Evolutionary conservation across 2,888 invertebrate genomes (phyloP).

Genomic region (Chrysina gloriosa): DNA sequence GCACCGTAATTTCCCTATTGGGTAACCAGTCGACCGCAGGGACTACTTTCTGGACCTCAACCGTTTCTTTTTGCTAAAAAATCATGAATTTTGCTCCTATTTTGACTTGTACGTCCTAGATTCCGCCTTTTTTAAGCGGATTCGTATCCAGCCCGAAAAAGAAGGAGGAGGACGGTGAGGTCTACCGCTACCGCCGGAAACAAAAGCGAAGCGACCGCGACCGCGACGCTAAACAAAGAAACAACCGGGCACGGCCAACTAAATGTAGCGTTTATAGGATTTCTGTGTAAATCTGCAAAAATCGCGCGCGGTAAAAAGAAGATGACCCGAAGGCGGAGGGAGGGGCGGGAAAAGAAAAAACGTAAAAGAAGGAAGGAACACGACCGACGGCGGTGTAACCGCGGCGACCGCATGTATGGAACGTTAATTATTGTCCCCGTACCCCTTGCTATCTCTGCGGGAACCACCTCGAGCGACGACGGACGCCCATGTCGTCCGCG

Average conservation of each 20-base stretch:
- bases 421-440: conserved; percentile 28
- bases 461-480: neutral
- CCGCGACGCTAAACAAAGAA: conserved; percentile 24
- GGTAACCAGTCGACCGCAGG: no score
- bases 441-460: neutral
- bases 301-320: conserved; percentile 14
- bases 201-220: conserved; percentile 13
- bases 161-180: no score
- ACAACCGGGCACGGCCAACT: conserved; percentile 23
- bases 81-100: no score
- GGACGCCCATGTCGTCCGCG: conserved; percentile 19
- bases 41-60: no score
- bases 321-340: conserved; percentile 7
- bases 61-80: no score
- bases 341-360: conserved; percentile 5
- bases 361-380: conserved; percentile 13
- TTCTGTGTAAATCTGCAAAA: conserved; percentile 32
- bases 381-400: neutral
- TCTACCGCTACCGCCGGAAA: no score
- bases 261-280: conserved; percentile 35
- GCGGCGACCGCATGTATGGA: conserved; percentile 1
- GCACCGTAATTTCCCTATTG: no score
- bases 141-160: no score
- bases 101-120: no score
- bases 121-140: no score